Conservation (phyloP, 2,113 vertebrate genomes). For the Oxyura jamaicensis region DNA sequence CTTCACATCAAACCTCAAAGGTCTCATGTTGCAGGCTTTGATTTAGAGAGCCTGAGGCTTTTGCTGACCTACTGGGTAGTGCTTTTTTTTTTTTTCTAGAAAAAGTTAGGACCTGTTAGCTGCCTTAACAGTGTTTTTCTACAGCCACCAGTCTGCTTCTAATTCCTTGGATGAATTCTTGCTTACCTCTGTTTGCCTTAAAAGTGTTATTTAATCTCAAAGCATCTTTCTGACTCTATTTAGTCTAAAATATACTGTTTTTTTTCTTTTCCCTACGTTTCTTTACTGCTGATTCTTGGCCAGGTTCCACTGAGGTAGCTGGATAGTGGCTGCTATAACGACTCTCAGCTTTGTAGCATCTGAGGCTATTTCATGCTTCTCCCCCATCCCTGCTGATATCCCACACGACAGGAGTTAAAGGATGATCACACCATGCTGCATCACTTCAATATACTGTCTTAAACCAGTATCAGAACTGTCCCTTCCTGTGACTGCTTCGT, state of each 20-base stretch:
- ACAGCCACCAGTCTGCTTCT: not conserved
- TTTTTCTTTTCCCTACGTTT: not conserved
- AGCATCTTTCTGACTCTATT: not conserved
- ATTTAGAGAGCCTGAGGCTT: not conserved
- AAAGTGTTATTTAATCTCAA: not conserved
- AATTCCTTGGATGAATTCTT: constrained; percentile 2
- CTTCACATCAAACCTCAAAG: not conserved
- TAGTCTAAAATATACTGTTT: not conserved
- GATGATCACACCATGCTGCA: not conserved
- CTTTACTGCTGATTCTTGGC: not conserved
- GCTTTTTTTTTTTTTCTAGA: not conserved
- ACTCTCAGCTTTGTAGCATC: not conserved
- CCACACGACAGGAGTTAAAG: not conserved
- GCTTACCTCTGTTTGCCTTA: not conserved
- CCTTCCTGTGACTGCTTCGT: not conserved
- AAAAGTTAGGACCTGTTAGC: not conserved
- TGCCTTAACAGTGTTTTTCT: not conserved
- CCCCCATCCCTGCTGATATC: not conserved
- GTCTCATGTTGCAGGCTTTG: not conserved
- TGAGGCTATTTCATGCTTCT: not conserved
- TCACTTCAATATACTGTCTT: not conserved
- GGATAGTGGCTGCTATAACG: not conserved
- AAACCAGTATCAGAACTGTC: not conserved
- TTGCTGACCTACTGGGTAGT: not conserved
- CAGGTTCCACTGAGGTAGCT: not conserved